phyloP scores from a whole-genome alignment of 1,140 invertebrate genomes.

The Drosophila rufa region DNA sequence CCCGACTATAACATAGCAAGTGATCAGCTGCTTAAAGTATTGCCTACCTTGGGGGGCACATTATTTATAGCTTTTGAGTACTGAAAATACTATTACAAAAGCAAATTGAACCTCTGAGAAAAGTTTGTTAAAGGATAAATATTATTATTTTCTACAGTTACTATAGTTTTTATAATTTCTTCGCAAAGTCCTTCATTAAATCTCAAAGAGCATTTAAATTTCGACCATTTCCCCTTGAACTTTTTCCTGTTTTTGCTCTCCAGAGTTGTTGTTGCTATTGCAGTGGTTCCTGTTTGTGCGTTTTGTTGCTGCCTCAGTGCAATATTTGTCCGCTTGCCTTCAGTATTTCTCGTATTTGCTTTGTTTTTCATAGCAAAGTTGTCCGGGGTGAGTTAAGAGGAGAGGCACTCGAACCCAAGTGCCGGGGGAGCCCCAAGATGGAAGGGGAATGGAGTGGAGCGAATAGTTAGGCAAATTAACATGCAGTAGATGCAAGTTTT shows the following conservation, averaged over 20 bases:
- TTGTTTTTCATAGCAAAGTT: slow-evolving; percentile 63
- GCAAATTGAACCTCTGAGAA: no score
- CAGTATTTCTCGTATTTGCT: slow-evolving; percentile 57
- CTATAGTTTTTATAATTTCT: no score
- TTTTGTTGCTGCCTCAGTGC: slow-evolving; percentile 51
- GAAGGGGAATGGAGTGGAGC: slow-evolving; percentile 13
- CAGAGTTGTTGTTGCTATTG: slow-evolving; percentile 1
- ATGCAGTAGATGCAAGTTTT: slow-evolving; percentile 77
- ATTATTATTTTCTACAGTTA: no score
- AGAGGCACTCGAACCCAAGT: slow-evolving; percentile 3
- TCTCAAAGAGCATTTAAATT: slow-evolving; percentile 1
- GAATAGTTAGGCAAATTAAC: slow-evolving; percentile 72
- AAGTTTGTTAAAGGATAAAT: no score
- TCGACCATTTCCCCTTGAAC: neutral
- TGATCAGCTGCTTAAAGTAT: neutral
- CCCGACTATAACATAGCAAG: neutral
- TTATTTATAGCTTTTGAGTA: neutral
- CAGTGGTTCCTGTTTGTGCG: slow-evolving; percentile 50
- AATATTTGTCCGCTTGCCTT: slow-evolving; percentile 43
- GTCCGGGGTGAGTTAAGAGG: neutral
- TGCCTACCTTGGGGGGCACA: neutral
- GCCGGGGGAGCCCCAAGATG: neutral
- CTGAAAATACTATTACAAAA: neutral
- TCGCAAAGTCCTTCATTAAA: neutral
- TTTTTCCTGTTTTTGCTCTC: slow-evolving; percentile 12